Base-by-base conservation (phyloP, 2,888 invertebrate species). In the Parnassius smintheus region DNA sequence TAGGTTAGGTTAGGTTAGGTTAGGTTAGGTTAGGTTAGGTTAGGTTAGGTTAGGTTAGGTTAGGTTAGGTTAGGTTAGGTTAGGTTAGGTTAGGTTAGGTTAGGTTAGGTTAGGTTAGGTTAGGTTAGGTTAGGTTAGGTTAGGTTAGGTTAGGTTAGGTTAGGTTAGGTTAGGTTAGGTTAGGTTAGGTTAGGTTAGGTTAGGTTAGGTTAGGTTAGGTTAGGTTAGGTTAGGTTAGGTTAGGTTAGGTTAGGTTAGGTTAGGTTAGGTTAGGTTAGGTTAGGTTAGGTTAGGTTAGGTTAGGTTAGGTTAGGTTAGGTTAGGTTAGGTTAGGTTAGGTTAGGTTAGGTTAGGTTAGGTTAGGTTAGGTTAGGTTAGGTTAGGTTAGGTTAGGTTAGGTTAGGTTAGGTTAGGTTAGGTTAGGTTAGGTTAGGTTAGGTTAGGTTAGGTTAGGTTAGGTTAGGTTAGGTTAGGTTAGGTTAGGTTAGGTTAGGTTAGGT, bases 261-360 rank as follows among this genome's bases (percentile, higher is more conserved):
- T 13, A 3, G 44, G 42, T 42, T n/a, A 9, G 62, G 54, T 57
- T 58, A 61, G 59, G 54, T 57, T 60, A 62, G 65, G 60, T 62
- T 57, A 63, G 64, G 61, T 60, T 64, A 60, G 57, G 61, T 65
- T 61, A 61, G 64, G 64, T 65, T 61, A 65, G 61, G 61, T 61
- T 61, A 65, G 64, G 64, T 65, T 61, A 61, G 64, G 61, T 65
- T 61, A 65, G 61, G 61, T 61, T 61, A 65, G 61, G 61, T 61
- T 61, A 65, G 64, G 64, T 65, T 65, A 65, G 64, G 64, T 65
- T 65, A 65, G 64, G 63, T 63, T 63, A 63, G 63, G 59, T 64
- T 66, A 64, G 66, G 66, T 66, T 65, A 64, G 66, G 64, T 66
- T 66, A 62, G 64, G 64, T 64, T 66, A 62, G 54, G 54, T 54